Base-by-base conservation (phyloP, 2,888 invertebrate species). In the Nomada goodeniana region DNA sequence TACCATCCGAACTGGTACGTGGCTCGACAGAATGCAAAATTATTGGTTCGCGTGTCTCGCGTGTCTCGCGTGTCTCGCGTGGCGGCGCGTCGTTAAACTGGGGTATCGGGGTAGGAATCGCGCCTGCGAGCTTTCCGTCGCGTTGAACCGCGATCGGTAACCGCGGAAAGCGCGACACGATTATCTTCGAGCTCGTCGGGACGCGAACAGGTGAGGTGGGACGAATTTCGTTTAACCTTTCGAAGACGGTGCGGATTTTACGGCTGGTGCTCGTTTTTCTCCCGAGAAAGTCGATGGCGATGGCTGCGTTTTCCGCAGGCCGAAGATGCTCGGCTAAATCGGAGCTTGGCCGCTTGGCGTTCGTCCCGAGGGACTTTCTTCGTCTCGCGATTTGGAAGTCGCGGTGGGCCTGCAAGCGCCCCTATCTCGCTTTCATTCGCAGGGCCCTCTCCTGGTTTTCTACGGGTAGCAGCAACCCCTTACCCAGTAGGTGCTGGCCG, bases 41-140 rank as follows among this genome's bases (percentile, higher is more conserved):
- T 76, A 68, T 70, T 44, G 69, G 73, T 79, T 85, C 23, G 85
- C 85, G 80, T 85, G 85, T 60, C 47, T 55, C 61, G 71, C 29
- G 69, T 70, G 63, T n/a, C n/a, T 85, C 23, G 85, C 85, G 80
- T 85, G 85, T 60, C 47, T 55, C 61, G 71, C 29, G 69, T 70
- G 63, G 26, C 47, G 61, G 61, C 57, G 47, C 50, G 65, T 72
- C 69, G 67, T 75, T 75, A 63, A 85, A 86, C 78, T 85, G 83
- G 86, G 85, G 42, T 72, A 83, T 81, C 83, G 71, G 44, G 61
- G n/a, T 59, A 26, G 55, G 76, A 36, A 85, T 86, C 76, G 73
- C 50, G n/a, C 2, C 15, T 2, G 64, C 29, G n/a, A 65, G 26
- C 29, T 65, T 52, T 36, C 36, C 65, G 36, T 52, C 2, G 18